Evolutionary conservation across 2,797 vertebrate genomes (phyloP), one percentile per base, ranked within the genome.

Genomic region (Ptychadena robeensis): DNA sequence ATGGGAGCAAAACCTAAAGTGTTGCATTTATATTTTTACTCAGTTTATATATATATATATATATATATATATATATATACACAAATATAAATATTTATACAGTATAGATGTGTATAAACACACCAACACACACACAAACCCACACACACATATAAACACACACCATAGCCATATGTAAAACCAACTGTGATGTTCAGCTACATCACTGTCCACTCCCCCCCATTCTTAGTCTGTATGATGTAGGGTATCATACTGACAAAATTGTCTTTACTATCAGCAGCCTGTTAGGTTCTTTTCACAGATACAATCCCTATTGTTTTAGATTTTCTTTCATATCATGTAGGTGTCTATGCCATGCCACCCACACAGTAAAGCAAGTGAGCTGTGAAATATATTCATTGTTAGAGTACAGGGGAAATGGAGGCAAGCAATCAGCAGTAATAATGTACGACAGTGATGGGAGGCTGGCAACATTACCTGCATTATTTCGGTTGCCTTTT

Each of bases 321-420:
- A 94, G 93, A 93, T 94, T 95, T 92, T 91, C 93, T 94, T 94
- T 93, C 91, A 90, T 94, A 91, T 91, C 91, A 88, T 93, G 94
- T 94, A 94, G 94, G 94, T 94, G 93, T 94, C 94, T 94, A 27
- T 93, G 90, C 92, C 87, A 88, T 91, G 87, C 94, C 95, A 94
- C 95, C 95, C 94, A 95, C 94, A 92, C 94, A 92, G 92, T 90
- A 93, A 92, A 94, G 92, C 93, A 94, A 95, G 94, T 92, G 94
- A 95, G 94, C 93, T 95, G 95, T 96, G 95, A 95, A 96, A 96
- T 96, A 95, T 94, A 96, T 95, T 96, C 94, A 96, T 96, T 95
- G 93, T 95, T 93, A 92, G 93, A 94, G 92, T 92, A 90, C 91
- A 87, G 89, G 92, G 93, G 94, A 94, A 94, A 94, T 94, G 93